Evolutionary conservation across 2,113 vertebrate species (phyloP), one percentile per base, ranked within the genome.

Genomic region (Muntiacus muntjak): DNA sequence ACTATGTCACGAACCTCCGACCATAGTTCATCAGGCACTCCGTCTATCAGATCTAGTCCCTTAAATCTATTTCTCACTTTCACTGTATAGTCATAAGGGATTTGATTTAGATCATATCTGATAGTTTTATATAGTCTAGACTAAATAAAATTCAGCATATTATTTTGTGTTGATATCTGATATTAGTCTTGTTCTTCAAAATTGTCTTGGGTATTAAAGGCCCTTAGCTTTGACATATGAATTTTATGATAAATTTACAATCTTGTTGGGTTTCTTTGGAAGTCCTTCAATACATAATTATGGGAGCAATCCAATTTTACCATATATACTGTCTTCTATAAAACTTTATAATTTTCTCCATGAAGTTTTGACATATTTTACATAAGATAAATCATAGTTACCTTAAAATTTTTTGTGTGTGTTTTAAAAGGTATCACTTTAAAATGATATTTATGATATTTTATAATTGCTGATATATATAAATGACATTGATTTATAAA

Each of bases 401-500:
- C 16, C 7, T 79, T 87, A 86, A 11, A 79, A 45, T 83, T 21
- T 92, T 52, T 88, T 43, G 3, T 40, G 40, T 40, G 40, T 40
- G 82, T 40, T 94, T 92, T 89, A 57, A 62, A 83, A 74, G 4
- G 0, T 78, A 33, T 92, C 30, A 89, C n/a, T 88, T 93, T 89
- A 94, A 88, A 82, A 87, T 84, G 89, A 92, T 58, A 67, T 55
- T 76, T 92, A 87, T 84, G 89, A 92, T 58, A 67, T 55, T 76
- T 92, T 83, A 13, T 55, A 94, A 78, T 95, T 60, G 14, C 16
- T 90, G 21, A 5, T 60, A 55, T 82, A 71, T 71, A 60, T 89
- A 5, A 94, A 83, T 67, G 50, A n/a, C 57, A 94, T 83, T 93
- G 67, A 97, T 95, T 94, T 97, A 87, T 96, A 86, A n/a, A n/a